Percentiles rank a stretch among this genome's conserved stretches.
Evolutionary conservation across 1,140 invertebrate species (phyloP).

Genomic region (Yoshiicerus persimilis): DNA sequence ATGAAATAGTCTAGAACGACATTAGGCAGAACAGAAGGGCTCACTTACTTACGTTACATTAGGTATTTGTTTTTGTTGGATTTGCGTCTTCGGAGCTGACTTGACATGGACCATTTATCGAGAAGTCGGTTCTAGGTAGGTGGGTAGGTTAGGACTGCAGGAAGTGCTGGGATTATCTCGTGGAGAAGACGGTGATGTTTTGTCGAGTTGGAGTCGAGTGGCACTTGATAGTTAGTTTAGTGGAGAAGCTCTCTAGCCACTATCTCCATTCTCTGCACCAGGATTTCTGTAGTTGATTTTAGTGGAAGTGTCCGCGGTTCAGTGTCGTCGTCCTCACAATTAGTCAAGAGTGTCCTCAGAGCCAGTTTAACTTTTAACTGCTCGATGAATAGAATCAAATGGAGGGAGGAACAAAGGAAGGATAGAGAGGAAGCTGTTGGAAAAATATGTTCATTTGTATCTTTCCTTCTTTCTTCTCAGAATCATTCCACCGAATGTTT

Average conservation of each 20-base stretch:
- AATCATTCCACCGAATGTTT: neutral
- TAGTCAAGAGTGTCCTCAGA: neutral
- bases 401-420: neutral
- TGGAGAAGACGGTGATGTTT: neutral
- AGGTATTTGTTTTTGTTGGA: conserved; percentile 4
- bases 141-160: neutral
- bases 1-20: conserved; percentile 19
- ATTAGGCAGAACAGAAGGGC: neutral
- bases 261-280: neutral
- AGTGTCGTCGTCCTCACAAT: neutral
- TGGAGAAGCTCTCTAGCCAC: neutral
- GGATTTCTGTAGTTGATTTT: neutral
- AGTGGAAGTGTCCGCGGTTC: conserved; percentile 5
- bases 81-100: neutral
- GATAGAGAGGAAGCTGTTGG: neutral
- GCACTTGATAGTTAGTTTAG: neutral
- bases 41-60: neutral
- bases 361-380: conserved; percentile 10
- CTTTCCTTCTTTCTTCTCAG: neutral
- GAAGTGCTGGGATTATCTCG: neutral
- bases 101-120: conserved; percentile 21
- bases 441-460: conserved; percentile 23
- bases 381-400: conserved; percentile 18
- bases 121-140: neutral
- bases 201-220: neutral